Percentiles rank a stretch among this genome's conserved stretches.
These are phyloP conservation scores for Tortrix viridana DNA, from an alignment of 2,888 invertebrate species.

Conservation along the genomic window DNA sequence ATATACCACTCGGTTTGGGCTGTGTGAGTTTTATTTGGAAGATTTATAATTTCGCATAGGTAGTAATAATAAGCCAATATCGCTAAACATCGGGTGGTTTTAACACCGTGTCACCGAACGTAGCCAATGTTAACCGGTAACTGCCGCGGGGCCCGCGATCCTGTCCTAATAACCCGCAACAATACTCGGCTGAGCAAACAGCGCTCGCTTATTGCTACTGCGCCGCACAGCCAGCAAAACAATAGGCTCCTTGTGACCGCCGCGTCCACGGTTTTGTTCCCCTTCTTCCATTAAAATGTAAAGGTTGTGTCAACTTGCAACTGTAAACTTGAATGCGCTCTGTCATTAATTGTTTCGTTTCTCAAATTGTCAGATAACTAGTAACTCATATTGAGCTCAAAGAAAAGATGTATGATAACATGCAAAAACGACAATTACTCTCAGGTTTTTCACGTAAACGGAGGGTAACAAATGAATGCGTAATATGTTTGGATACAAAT, in stretches of 20 bases:
- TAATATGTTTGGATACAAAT: conserved; percentile 35
- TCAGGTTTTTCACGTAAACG: conserved; percentile 9
- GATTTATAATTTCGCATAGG: background rate
- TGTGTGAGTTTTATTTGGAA: too few relatives aligned
- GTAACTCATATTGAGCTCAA: background rate
- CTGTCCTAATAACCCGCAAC: conserved; percentile 76
- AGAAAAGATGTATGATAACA: conserved; percentile 1
- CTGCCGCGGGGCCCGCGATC: conserved; percentile 56
- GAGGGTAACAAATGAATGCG: conserved; percentile 11
- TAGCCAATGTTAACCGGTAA: conserved; percentile 61
- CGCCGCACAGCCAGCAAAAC: conserved; percentile 74
- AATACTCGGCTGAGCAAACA: conserved; percentile 77
- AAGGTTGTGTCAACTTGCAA: conserved; percentile 63
- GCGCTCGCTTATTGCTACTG: conserved; percentile 76
- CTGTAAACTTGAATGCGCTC: conserved; percentile 51
- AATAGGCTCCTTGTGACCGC: conserved; percentile 74
- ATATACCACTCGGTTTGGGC: too few relatives aligned
- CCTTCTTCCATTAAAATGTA: conserved; percentile 54
- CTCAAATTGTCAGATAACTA: too few relatives aligned
- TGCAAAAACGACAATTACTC: conserved; percentile 18
- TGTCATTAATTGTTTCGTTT: background rate
- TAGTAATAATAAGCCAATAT: conserved; percentile 23
- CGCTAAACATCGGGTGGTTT: conserved; percentile 41
- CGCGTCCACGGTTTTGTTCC: conserved; percentile 64
- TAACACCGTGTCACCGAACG: conserved; percentile 50